phyloP scores from a whole-genome alignment of 1,140 invertebrate genomes.

The Drosophila neocordata region DNA sequence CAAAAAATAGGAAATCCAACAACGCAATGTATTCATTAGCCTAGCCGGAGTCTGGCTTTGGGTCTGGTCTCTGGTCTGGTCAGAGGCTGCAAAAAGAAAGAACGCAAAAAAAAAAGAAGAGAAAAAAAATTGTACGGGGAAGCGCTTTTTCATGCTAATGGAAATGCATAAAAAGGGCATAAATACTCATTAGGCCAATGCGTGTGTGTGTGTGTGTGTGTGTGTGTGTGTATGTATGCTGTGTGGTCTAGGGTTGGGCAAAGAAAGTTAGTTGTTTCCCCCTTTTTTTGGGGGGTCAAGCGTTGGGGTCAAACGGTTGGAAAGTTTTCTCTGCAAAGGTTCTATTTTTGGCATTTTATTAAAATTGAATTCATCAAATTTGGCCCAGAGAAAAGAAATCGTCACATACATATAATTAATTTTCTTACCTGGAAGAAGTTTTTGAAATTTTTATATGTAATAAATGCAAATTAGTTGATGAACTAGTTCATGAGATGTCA shows the following conservation, averaged over 20 bases:
- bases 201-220: conserved; percentile 17
- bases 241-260: conserved; percentile 4
- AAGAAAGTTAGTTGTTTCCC: conserved; percentile 57
- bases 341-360: conserved; percentile 37
- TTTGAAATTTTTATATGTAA: background rate
- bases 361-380: conserved; percentile 30
- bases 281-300: conserved; percentile 24
- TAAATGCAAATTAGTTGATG: too few species aligned
- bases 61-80: conserved; percentile 2
- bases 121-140: conserved; percentile 33
- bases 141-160: conserved; percentile 63
- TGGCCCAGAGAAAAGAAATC: conserved; percentile 43
- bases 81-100: conserved; percentile 2
- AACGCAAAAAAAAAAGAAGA: conserved; percentile 35
- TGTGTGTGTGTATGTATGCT: conserved; percentile 15
- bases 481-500: too few species aligned
- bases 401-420: conserved; percentile 21
- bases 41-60: conserved; percentile 7
- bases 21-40: conserved; percentile 63
- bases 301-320: conserved; percentile 61
- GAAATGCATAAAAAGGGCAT: conserved; percentile 76
- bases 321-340: conserved; percentile 62
- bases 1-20: conserved; percentile 14
- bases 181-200: conserved; percentile 69
- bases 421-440: background rate